Evolutionary conservation across 1,140 invertebrate species (phyloP).

Genomic region (Drosophila pandora): DNA sequence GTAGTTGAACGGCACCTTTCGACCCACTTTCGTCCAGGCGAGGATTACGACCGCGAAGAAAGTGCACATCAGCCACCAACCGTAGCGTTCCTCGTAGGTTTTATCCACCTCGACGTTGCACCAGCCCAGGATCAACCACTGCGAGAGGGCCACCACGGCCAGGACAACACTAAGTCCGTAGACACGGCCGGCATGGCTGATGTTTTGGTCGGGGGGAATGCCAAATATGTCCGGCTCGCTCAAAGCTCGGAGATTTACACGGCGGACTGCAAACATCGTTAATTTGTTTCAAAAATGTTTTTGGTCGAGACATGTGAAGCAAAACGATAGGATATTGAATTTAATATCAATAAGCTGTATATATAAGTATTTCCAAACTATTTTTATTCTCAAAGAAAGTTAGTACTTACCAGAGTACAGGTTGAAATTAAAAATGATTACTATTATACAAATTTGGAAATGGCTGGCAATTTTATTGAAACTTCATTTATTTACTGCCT

Average conservation of each 20-base stretch:
- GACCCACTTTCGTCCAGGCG: conserved; percentile 50
- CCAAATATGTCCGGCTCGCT: conserved; percentile 36
- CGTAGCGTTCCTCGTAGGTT: conserved; percentile 20
- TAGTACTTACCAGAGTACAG: too few species aligned
- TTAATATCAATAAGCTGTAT: neutral
- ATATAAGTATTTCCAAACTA: too few species aligned
- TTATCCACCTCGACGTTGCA: neutral
- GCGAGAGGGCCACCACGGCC: conserved; percentile 25
- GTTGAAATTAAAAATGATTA: neutral
- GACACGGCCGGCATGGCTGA: conserved; percentile 42
- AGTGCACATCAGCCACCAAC: conserved; percentile 51
- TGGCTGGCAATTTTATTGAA: too few species aligned
- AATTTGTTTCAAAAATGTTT: neutral
- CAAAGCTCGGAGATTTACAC: neutral
- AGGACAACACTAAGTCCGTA: conserved; percentile 35
- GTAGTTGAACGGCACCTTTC: conserved; percentile 51
- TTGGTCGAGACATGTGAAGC: neutral
- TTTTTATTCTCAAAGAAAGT: too few species aligned
- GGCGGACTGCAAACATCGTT: neutral
- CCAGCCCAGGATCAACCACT: conserved; percentile 39
- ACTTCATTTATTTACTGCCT: neutral
- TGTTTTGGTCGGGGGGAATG: neutral
- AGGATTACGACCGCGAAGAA: conserved; percentile 50
- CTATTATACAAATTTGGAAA: too few species aligned
- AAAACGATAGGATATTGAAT: neutral